phyloP scores from a whole-genome alignment of 2,113 vertebrate species.

The Donacobius atricapilla region DNA sequence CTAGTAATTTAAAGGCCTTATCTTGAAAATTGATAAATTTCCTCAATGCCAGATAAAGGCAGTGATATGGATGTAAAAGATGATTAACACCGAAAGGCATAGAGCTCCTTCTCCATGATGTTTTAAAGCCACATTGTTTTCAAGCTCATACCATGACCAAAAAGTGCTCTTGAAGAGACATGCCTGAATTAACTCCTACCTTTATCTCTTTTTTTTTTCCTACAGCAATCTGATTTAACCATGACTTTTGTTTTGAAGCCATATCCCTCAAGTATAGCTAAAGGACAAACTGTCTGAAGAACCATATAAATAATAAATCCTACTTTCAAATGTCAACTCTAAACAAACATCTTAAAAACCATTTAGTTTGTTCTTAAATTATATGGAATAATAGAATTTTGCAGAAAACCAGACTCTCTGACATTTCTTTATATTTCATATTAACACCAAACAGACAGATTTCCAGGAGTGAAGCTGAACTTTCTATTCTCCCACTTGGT shows the following conservation, averaged over 20 bases:
- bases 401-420: neutral
- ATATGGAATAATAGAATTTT: slow-evolving; percentile 3
- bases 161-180: neutral
- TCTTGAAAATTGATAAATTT: neutral
- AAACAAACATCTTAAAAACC: neutral
- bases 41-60: neutral
- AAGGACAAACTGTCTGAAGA: slow-evolving; percentile 36
- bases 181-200: neutral
- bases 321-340: slow-evolving; percentile 31
- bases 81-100: neutral
- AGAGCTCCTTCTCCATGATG: neutral
- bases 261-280: neutral
- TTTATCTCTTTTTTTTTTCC: neutral
- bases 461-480: neutral
- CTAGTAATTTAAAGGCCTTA: neutral
- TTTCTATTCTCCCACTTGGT: neutral
- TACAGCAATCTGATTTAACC: neutral
- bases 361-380: neutral
- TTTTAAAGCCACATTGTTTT: neutral
- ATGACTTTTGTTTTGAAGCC: neutral
- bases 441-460: neutral
- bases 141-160: neutral
- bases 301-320: slow-evolving; percentile 17
- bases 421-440: slow-evolving; percentile 11
- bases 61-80: neutral